Evolutionary conservation across 2,113 vertebrate genomes (phyloP), one percentile per base, ranked within the genome.

Genomic region (Hypanus sabinus): DNA sequence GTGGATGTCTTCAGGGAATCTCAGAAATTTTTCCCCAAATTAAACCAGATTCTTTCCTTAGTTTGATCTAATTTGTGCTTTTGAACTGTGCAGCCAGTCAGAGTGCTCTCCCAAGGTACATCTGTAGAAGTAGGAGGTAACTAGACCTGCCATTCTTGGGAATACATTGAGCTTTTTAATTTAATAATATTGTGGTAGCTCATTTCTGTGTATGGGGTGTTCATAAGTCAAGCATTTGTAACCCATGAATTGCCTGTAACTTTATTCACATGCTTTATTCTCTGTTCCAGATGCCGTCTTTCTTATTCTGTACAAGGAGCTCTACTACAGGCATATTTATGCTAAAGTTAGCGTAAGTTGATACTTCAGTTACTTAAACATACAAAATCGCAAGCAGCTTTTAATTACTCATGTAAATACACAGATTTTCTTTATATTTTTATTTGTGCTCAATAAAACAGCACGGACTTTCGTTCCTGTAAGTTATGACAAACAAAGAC

Each of bases 301-400:
- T 96, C 96, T 99, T 95, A 99, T 99, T 94, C 96, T 99, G 0
- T 99, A 99, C 95, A 99, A 99, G 96, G 99, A 99, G 94, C 96
- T 99, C 22, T 99, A 99, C 95, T 99, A 99, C 76, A 97, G 99
- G 93, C 99, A 99, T 95, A 99, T 99, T 95, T 99, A 99, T 0
- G 99, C 99, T 94, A 99, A 99, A 99, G 99, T 99, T 97, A 99
- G 98, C 80, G 99, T 99, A 95, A 99, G 99, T 98, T 95, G 99
- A 98, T 95, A 33, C 18, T 90, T 68, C n/a, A 68, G 33, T 62
- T 0, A 62, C 16, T 90, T 90, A 33, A 8, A 20, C 4, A 8
- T 33, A 68, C 62, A 62, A 88, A 33, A 65, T 65, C 65, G 14
- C 57, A 62, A 60, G 55, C 30, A 8, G 33, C 33, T 65, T 65